Conservation (phyloP, 1,140 invertebrate genomes). For the Aplysia californica region DNA sequence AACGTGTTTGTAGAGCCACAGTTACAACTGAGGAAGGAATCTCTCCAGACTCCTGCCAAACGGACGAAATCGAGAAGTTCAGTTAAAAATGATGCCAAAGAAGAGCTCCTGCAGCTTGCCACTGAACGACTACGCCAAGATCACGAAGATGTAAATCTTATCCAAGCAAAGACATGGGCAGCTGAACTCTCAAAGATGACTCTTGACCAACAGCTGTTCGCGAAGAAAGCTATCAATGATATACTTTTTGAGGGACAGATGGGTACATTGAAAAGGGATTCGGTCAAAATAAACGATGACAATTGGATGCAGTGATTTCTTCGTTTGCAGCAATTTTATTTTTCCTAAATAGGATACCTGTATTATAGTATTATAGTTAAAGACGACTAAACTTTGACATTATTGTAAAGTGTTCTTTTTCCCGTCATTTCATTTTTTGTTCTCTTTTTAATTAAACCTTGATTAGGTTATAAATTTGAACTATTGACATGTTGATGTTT, state of each 20-base stretch:
- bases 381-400: no score
- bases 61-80: neutral
- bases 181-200: neutral
- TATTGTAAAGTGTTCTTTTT: no score
- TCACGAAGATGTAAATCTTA: neutral
- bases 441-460: neutral
- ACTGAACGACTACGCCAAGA: neutral
- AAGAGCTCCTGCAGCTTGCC: neutral
- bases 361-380: no score
- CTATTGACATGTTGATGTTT: neutral
- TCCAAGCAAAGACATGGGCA: constrained; percentile 5
- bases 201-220: neutral
- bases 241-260: constrained; percentile 11
- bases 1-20: neutral
- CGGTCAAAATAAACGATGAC: constrained; percentile 1
- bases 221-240: constrained; percentile 14
- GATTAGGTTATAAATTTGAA: neutral
- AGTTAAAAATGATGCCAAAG: neutral
- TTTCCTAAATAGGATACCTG: no score
- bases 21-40: neutral
- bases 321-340: neutral
- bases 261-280: neutral
- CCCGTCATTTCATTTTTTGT: neutral
- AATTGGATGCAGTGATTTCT: neutral
- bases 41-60: neutral